phyloP scores from a whole-genome alignment of 2,797 vertebrate species.

The Sarcoramphus papa region DNA sequence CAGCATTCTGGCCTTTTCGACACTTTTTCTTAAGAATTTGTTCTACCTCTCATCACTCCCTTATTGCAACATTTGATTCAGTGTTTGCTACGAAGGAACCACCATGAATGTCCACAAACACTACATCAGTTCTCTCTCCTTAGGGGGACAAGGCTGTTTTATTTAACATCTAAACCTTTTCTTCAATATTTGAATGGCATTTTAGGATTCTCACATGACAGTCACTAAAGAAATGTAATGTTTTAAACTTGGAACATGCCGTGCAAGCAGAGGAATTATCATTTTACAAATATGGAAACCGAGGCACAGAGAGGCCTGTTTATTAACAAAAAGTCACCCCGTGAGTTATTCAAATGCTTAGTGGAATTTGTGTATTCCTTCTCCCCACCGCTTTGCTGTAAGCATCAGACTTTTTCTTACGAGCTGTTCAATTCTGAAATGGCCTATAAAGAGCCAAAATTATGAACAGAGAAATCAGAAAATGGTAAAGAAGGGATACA shows the following conservation, averaged over 20 bases:
- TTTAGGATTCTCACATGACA: not conserved
- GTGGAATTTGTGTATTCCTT: not conserved
- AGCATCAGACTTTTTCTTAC: not conserved
- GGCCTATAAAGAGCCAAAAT: not conserved
- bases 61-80: not conserved
- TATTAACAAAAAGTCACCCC: not conserved
- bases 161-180: not conserved
- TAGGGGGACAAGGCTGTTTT: not conserved
- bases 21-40: not conserved
- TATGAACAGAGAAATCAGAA: constrained; percentile 31
- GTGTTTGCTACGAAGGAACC: not conserved
- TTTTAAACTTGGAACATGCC: not conserved
- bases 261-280: not conserved
- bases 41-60: not conserved
- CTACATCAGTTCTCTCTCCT: not conserved
- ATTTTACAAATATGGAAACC: not conserved
- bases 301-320: not conserved
- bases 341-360: not conserved
- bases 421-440: not conserved
- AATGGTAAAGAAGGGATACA: not conserved
- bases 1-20: not conserved
- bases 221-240: not conserved
- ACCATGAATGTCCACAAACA: not conserved
- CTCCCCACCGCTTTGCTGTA: not conserved
- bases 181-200: not conserved